Evolutionary conservation across 1,140 invertebrate genomes (phyloP), one percentile per base, ranked within the genome.

Genomic region (Drosophila lacteicornis): DNA sequence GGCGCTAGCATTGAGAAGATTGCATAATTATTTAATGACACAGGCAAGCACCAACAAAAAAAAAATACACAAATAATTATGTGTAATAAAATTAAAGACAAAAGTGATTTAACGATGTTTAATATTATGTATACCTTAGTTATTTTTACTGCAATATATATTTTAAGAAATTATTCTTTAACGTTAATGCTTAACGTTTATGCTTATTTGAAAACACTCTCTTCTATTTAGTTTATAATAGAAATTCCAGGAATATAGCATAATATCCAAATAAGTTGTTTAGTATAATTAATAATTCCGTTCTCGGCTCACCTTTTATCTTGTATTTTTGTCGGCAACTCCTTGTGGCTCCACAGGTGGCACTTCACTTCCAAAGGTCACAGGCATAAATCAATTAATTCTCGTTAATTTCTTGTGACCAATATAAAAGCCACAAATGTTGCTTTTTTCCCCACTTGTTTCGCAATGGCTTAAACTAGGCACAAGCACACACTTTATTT

Each of bases 21-120:
- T 55, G 53, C 60, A 81, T 81, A 77, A 81, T 84, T 74, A 82
- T 75, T 63, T 75, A 75, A 63, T 56, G 36, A 25, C 19, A 55
- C 33, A 40, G 19, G 19, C n/a, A 5, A 22, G 53, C 17, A 38
- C 13, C 13, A 40, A 17, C 4, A 56, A 2, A 38, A 25, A 22
- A 38, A 25, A 25, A 22, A 38, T 40, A 25, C 53, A 40, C 36
- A 40, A 56, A 56, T 40, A 25, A 25, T 55, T 55, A 36, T 55
- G 17, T 55, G 51, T 7, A 22, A 38, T 38, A 38, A 25, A 40
- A 55, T 11, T 51, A 51, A 33, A 25, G 40, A 22, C n/a, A 8
- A 0, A 36, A 11, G 33, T 1, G 53, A 40, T 25, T 40, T 40
- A 40, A 55, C 9, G 12, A 22, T 15, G 51, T 2, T 27, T 50